Conservation (phyloP, 2,888 invertebrate genomes). For the Ennomos fuscantarius region DNA sequence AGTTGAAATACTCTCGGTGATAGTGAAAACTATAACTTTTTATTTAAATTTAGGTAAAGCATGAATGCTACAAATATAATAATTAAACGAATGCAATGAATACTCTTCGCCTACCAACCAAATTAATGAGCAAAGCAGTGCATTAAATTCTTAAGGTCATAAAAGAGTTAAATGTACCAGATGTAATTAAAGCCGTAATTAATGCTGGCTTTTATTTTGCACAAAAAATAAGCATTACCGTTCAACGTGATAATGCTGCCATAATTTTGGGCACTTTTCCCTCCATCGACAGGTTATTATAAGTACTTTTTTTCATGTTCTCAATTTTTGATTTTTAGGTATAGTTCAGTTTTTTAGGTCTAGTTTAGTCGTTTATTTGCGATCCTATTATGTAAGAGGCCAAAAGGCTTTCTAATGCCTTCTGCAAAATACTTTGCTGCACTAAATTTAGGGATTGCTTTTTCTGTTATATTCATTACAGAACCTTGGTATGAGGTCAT, state of each 20-base stretch:
- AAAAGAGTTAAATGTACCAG: constrained; percentile 36
- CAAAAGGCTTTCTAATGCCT: constrained; percentile 1
- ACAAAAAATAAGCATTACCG: too few species aligned
- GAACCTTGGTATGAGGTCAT: not conserved
- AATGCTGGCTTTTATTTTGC: too few species aligned
- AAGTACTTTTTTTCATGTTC: too few species aligned
- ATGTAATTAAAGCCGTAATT: too few species aligned
- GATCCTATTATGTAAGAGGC: constrained; percentile 7
- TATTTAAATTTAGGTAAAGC: constrained; percentile 48
- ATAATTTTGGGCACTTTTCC: too few species aligned
- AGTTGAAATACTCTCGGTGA: too few species aligned
- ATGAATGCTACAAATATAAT: constrained; percentile 47
- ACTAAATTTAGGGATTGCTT: constrained; percentile 5
- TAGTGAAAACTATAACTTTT: constrained; percentile 28
- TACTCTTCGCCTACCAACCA: constrained; percentile 44
- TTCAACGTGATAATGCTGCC: too few species aligned
- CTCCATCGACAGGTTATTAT: too few species aligned
- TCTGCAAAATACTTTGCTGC: constrained; percentile 1
- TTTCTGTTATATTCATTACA: not conserved
- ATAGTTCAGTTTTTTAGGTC: too few species aligned
- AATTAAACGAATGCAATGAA: too few species aligned
- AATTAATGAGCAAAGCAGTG: constrained; percentile 50
- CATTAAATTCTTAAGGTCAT: constrained; percentile 38
- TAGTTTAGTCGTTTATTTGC: constrained; percentile 27
- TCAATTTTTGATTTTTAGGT: too few species aligned